These are phyloP conservation scores for Ochropacha duplaris DNA, from an alignment of 2,888 invertebrate species.

Conservation along the genomic window DNA sequence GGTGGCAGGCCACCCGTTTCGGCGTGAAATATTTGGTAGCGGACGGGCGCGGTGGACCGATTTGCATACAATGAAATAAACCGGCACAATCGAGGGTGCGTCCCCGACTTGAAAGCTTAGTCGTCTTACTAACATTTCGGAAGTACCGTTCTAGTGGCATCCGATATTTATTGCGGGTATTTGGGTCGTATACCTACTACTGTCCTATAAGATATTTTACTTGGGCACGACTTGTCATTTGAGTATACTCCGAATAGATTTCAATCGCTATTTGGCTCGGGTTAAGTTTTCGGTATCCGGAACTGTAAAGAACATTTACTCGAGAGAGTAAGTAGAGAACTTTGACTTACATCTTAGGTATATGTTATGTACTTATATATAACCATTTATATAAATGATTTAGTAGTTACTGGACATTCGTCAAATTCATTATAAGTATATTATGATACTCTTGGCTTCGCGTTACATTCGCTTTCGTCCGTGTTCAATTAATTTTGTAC, in stretches of 20 bases:
- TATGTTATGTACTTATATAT: no score
- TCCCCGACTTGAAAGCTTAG: conserved; percentile 48
- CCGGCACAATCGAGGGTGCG: conserved; percentile 64
- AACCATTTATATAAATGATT: no score
- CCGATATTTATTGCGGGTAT: conserved; percentile 50
- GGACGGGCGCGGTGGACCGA: conserved; percentile 53
- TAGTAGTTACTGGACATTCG: no score
- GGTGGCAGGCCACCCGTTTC: conserved; percentile 15
- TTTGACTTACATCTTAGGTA: no score
- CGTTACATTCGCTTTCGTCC: not conserved
- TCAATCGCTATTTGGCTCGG: not conserved
- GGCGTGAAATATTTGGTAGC: conserved; percentile 74
- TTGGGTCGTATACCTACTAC: conserved; percentile 35
- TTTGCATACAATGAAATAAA: conserved; percentile 76
- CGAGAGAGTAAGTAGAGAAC: no score
- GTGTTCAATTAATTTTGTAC: not conserved
- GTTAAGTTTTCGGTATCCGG: no score
- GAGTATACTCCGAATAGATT: not conserved
- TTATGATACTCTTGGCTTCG: not conserved
- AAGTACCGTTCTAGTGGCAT: conserved; percentile 67
- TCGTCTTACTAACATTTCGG: conserved; percentile 67
- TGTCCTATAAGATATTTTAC: conserved; percentile 16
- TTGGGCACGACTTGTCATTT: not conserved
- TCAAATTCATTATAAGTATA: no score
- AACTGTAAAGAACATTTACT: no score